Percentiles rank a stretch among this genome's conserved stretches.
These are phyloP conservation scores for Brachyhypopomus gauderio DNA, from an alignment of 2,113 vertebrate genomes.

Conservation along the genomic window DNA sequence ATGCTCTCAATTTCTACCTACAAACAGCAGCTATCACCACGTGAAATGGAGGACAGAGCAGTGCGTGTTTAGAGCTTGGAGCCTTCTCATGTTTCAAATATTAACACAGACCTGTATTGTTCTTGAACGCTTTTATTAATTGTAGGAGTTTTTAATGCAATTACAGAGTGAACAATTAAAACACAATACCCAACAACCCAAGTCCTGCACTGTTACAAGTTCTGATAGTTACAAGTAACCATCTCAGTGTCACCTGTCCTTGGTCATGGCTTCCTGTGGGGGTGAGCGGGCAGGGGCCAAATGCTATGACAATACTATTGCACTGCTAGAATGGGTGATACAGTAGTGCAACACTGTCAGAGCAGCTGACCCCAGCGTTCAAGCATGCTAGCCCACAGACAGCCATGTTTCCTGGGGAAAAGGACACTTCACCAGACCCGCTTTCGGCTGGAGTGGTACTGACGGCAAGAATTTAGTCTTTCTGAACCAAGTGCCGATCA, in stretches of 20 bases:
- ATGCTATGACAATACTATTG: conserved; percentile 99
- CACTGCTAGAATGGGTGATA: conserved; percentile 96
- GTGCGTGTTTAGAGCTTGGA: not conserved
- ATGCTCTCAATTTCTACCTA: conserved; percentile 38
- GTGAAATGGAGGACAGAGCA: not conserved
- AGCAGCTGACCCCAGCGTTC: conserved; percentile 90
- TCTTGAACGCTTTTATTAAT: too few relatives aligned
- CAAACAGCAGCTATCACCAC: not conserved
- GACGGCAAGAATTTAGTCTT: not conserved
- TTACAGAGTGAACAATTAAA: not conserved
- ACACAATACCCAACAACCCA: not conserved
- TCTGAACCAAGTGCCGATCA: not conserved
- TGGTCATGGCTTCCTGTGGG: not conserved
- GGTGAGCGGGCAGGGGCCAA: conserved; percentile 76
- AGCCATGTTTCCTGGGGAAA: conserved; percentile 63
- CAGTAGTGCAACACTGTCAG: conserved; percentile 99
- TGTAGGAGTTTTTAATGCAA: too few relatives aligned
- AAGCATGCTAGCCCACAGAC: conserved; percentile 67
- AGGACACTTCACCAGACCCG: not conserved
- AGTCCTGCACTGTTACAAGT: not conserved
- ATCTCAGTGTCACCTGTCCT: not conserved
- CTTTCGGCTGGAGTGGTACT: not conserved
- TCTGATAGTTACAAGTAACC: too few relatives aligned
- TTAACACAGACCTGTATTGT: too few relatives aligned
- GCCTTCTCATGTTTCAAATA: not conserved